Evolutionary conservation across 1,140 invertebrate species (phyloP), one percentile per base, ranked within the genome.

Genomic region (Hormaphis cornu): DNA sequence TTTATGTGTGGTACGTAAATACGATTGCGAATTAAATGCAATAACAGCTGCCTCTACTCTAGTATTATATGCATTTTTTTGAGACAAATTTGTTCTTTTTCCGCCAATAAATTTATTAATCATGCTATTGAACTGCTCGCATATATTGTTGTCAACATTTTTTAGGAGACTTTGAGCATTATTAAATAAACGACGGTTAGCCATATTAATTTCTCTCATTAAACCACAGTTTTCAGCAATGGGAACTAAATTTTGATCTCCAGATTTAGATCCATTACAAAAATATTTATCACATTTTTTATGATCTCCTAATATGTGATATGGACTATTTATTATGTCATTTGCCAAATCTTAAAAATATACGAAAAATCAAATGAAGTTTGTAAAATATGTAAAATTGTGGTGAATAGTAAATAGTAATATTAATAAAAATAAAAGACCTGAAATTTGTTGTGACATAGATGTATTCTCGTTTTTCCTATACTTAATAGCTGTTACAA

Each of bases 121-220:
- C 30, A 56, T 33, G 10, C 33, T 56, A 56, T 56, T 56, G 18
- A 56, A 37, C 14, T 56, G 53, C 30, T 56, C 53, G 14, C 53
- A 56, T 22, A 33, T 30, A 56, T 56, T 56, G 37, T 56, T 56
- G 18, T 56, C 53, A 35, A 56, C 33, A 22, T 56, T 56, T 35
- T 56, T 18, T 33, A 56, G 12, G n/a, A 56, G 18, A 56, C 53
- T 56, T 9, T 56, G 28, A 8, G 53, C 53, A 37, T 56, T 56
- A 9, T 33, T 22, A 12, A 33, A 56, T 35, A 56, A 22, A 33
- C 53, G n/a, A 0, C 18, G 18, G 14, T 33, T 35, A 35, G 20
- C 20, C 7, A 9, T 50, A 20, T 24, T 20, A 33, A 56, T 37
- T 56, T 56, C 28, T 8, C 28, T 35, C 53, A 56, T 56, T 33